Conservation (phyloP, 64 coral and sea anemone genomes). For the Anthopleura sola region DNA sequence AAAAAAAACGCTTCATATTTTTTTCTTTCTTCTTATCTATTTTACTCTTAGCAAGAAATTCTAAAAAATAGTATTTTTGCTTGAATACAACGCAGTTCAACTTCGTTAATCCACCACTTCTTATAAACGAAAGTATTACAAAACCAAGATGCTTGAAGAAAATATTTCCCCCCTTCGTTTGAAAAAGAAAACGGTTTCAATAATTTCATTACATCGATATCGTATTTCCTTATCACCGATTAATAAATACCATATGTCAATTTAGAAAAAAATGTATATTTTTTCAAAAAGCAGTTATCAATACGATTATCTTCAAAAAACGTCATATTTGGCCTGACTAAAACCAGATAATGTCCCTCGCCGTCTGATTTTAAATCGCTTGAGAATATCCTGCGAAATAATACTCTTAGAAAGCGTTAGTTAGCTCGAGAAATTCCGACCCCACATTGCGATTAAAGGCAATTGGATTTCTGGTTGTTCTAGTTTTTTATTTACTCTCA, state of each 20-base stretch:
- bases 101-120: neutral
- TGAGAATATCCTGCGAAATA: neutral
- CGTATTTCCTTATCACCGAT: neutral
- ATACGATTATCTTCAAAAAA: neutral
- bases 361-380: neutral
- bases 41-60: too few relatives aligned
- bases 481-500: neutral
- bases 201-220: constrained; percentile 19
- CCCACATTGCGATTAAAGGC: neutral
- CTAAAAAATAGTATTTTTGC: neutral
- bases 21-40: neutral
- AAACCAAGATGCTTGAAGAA: neutral
- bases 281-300: neutral
- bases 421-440: neutral
- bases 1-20: neutral
- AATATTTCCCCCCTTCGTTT: neutral
- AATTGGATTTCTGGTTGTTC: neutral
- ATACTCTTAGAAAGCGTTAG: neutral
- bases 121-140: neutral
- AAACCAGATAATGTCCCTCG: neutral
- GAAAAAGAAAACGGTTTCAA: neutral
- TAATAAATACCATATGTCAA: constrained; percentile 7
- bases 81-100: neutral
- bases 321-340: neutral
- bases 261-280: neutral